phyloP scores from a whole-genome alignment of 2,888 invertebrate species.

The Aphidoletes aphidimyza region DNA sequence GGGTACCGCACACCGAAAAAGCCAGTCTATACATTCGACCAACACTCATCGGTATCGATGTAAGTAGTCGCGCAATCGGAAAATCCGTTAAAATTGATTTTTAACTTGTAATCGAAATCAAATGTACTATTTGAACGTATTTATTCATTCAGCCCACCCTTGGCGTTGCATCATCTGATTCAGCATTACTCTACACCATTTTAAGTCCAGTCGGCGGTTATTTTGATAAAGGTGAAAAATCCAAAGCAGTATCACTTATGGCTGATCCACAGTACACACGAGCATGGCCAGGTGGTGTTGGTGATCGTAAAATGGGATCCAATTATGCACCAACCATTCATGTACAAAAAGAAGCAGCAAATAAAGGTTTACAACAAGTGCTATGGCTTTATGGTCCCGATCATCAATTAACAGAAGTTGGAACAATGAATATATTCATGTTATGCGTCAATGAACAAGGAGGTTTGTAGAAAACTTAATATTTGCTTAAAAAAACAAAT shows the following conservation, averaged over 20 bases:
- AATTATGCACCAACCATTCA: conserved; percentile 90
- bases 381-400: conserved; percentile 96
- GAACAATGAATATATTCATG: conserved; percentile 98
- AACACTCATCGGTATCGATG: conserved; percentile 96
- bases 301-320: conserved; percentile 94
- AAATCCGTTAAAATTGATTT: neutral
- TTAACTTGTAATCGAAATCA: neutral
- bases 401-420: conserved; percentile 94
- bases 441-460: conserved; percentile 88
- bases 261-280: conserved; percentile 87
- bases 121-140: neutral
- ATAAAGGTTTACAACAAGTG: conserved; percentile 89
- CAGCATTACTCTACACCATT: conserved; percentile 91
- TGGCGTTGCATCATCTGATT: conserved; percentile 87
- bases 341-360: conserved; percentile 80
- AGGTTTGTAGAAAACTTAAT: conserved; percentile 70
- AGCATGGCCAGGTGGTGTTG: conserved; percentile 94
- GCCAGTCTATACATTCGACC: conserved; percentile 96
- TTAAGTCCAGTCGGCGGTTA: conserved; percentile 94
- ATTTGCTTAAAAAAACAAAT: conserved; percentile 55
- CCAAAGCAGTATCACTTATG: conserved; percentile 82
- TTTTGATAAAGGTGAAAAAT: conserved; percentile 59
- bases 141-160: conserved; percentile 78
- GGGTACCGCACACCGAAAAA: conserved; percentile 93
- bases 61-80: conserved; percentile 69